Evolutionary conservation across 2,888 invertebrate species (phyloP), one percentile per base, ranked within the genome.

Genomic region (Acholoe squamosa): DNA sequence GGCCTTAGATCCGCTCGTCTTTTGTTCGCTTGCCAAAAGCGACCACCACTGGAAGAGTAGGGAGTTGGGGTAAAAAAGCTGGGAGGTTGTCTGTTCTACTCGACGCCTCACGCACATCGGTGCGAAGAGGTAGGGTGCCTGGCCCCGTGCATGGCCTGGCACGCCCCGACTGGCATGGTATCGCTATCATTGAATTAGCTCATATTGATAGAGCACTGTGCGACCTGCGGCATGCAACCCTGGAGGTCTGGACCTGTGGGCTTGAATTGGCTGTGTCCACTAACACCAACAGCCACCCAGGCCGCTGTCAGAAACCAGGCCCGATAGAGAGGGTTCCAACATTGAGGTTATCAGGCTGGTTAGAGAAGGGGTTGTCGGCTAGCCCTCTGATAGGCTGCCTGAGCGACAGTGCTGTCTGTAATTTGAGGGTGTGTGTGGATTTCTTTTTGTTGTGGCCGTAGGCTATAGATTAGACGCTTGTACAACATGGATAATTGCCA

Each of bases 151-250:
- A 28, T 76, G 76, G 76, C 76, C 16, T 31, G 25, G 28, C 76
- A 76, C 16, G 14, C 28, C 28, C 31, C 28, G 76, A 76, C 25
- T 28, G 76, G 76, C n/a, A 10, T 25, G 76, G 76, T 76, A 76
- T 76, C 76, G 31, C 76, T 76, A 25, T 80, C 43, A 80, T 80
- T 80, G 43, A 80, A 80, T 80, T 80, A 80, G 43, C 80, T 14
- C 34, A 34, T 14, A 34, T 33, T 80, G 34, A 43, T 80, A 19
- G 80, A 80, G 33, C 33, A 10, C 80, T 0, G 16, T 31, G 76
- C 76, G n/a, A 25, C 61, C n/a, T n/a, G n/a, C n/a, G 61, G 14
- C 61, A 61, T 61, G 61, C 61, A 19, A 61, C 61, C 19, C 61
- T n/a, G 22, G 61, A 19, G 61, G 22, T 61, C 61, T n/a, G 61